phyloP scores from a whole-genome alignment of 1,140 invertebrate species.

The Carposina sasakii region DNA sequence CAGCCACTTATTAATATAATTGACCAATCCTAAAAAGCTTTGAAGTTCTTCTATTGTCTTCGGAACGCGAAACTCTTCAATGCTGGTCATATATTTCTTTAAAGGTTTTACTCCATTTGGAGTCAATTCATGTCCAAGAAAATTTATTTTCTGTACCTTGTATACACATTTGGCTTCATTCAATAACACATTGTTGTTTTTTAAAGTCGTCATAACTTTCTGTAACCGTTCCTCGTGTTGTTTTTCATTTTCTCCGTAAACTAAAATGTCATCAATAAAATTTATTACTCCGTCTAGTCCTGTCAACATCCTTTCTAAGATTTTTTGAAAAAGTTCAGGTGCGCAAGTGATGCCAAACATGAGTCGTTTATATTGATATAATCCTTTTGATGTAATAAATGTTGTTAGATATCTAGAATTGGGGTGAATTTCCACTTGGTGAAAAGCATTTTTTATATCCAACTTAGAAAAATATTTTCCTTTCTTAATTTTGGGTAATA shows the following conservation, averaged over 20 bases:
- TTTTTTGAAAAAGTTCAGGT: slow-evolving; percentile 30
- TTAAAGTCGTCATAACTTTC: slow-evolving; percentile 27
- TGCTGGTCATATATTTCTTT: slow-evolving; percentile 32
- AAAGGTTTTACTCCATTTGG: slow-evolving; percentile 30
- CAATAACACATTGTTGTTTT: slow-evolving; percentile 30
- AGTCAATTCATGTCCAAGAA: slow-evolving; percentile 48
- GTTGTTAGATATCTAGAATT: slow-evolving; percentile 23
- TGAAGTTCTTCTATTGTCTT: slow-evolving; percentile 41
- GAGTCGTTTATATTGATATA: slow-evolving; percentile 25
- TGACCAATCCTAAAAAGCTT: slow-evolving; percentile 57
- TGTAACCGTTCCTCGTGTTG: slow-evolving; percentile 33
- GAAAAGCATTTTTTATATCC: slow-evolving; percentile 36
- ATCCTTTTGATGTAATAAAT: slow-evolving; percentile 21
- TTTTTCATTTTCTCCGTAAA: slow-evolving; percentile 19
- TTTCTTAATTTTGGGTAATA: slow-evolving; percentile 34
- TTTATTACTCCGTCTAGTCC: slow-evolving; percentile 23
- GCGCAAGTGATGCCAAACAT: slow-evolving; percentile 31
- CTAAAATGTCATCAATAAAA: slow-evolving; percentile 35
- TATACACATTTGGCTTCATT: slow-evolving; percentile 30
- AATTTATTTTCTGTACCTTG: slow-evolving; percentile 39
- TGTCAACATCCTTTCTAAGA: slow-evolving; percentile 20
- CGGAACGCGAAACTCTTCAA: slow-evolving; percentile 40
- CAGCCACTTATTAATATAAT: slow-evolving; percentile 60
- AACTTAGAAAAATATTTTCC: slow-evolving; percentile 29
- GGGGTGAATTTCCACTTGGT: slow-evolving; percentile 24